phyloP scores from a whole-genome alignment of 1,140 invertebrate genomes.

The Bombus confusus region DNA sequence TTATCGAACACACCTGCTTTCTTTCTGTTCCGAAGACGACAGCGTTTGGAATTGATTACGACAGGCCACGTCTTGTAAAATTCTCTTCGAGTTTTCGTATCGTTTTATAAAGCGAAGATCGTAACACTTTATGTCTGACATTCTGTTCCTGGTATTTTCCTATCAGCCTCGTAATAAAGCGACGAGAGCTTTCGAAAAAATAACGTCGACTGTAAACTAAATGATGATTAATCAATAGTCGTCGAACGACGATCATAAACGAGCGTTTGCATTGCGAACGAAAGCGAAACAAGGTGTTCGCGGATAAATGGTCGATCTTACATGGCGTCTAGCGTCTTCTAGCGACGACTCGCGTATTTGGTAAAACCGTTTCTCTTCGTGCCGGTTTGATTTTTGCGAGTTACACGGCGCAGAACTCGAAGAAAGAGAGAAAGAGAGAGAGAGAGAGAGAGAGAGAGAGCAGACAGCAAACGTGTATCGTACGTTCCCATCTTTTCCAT shows the following conservation, averaged over 20 bases:
- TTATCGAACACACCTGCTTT: neutral
- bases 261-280: neutral
- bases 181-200: neutral
- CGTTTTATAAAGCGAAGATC: neutral
- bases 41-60: neutral
- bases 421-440: neutral
- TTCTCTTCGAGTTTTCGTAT: neutral
- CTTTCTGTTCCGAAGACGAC: neutral
- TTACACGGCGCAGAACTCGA: neutral
- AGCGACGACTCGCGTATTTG: neutral
- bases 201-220: neutral
- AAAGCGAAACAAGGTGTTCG: neutral
- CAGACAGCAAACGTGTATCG: conserved; percentile 23
- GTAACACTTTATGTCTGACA: neutral
- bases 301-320: neutral
- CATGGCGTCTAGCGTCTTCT: neutral
- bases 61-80: neutral
- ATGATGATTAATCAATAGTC: neutral
- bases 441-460: neutral
- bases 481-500: conserved; percentile 50
- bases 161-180: neutral
- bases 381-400: neutral
- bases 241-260: neutral
- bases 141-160: neutral
- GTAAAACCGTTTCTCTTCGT: neutral